A percentile compares a stretch with the other conserved stretches of the same genome.
phyloP scores from a whole-genome alignment of 2,113 vertebrate genomes.

The Lamprologus speciosus region DNA sequence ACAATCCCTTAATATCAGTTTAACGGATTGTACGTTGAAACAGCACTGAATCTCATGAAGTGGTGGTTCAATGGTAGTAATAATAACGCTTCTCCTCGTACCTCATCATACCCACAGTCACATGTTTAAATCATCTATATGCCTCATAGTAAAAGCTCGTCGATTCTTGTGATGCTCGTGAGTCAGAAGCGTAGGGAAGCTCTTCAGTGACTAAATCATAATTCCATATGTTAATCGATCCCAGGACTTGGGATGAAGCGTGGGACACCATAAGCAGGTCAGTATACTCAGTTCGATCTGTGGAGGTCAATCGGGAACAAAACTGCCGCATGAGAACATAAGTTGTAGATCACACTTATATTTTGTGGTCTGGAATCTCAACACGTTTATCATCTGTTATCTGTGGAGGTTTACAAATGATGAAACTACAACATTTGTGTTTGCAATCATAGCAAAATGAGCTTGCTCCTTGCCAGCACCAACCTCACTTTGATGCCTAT shows the following conservation, averaged over 20 bases:
- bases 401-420: neutral
- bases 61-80: neutral
- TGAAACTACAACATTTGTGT: neutral
- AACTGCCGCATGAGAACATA: neutral
- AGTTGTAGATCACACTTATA: neutral
- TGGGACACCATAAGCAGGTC: neutral
- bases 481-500: neutral
- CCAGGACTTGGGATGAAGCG: neutral
- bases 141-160: neutral
- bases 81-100: neutral
- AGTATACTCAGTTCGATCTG: neutral
- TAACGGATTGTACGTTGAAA: neutral
- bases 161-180: neutral
- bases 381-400: neutral
- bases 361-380: neutral
- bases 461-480: neutral
- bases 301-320: neutral
- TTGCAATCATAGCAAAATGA: neutral
- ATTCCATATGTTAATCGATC: neutral
- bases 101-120: neutral
- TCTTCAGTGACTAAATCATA: neutral
- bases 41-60: neutral
- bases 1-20: neutral
- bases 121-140: neutral
- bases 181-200: neutral